phyloP scores from a whole-genome alignment of 2,113 vertebrate species.

The Pontoporia blainvillei region DNA sequence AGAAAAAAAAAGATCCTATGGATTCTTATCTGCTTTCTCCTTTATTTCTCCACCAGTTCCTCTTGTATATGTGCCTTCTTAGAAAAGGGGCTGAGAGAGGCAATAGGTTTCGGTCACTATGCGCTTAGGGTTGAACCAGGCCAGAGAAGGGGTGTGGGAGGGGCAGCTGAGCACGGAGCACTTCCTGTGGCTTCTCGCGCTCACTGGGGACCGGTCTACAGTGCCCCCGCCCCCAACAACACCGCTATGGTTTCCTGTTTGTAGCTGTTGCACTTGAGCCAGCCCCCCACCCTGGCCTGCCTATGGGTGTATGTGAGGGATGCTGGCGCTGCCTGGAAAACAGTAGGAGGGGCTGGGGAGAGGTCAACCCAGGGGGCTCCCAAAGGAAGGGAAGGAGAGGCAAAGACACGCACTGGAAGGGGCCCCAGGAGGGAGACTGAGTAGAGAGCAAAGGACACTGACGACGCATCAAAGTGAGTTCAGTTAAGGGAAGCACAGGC shows the following conservation, averaged over 20 bases:
- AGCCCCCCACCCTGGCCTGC: neutral
- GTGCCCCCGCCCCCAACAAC: neutral
- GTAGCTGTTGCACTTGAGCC: neutral
- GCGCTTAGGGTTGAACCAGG: neutral
- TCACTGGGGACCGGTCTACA: neutral
- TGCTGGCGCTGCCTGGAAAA: neutral
- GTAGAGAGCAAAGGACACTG: neutral
- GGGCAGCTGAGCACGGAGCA: neutral
- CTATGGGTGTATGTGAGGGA: neutral
- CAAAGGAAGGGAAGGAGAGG: neutral
- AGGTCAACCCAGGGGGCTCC: too few species aligned
- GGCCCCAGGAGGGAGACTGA: neutral
- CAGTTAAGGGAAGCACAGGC: neutral
- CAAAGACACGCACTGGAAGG: neutral
- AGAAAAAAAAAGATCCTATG: neutral
- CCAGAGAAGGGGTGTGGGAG: neutral
- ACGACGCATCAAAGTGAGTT: neutral
- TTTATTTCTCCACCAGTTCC: neutral
- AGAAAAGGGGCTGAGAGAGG: neutral
- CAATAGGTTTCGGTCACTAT: neutral
- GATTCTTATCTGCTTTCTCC: neutral
- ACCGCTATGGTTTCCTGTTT: slow-evolving; percentile 64
- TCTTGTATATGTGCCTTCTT: neutral
- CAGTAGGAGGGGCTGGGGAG: neutral
- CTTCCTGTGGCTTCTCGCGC: slow-evolving; percentile 63